Conservation (phyloP, 1,140 invertebrate genomes). For the Diuraphis noxia region DNA sequence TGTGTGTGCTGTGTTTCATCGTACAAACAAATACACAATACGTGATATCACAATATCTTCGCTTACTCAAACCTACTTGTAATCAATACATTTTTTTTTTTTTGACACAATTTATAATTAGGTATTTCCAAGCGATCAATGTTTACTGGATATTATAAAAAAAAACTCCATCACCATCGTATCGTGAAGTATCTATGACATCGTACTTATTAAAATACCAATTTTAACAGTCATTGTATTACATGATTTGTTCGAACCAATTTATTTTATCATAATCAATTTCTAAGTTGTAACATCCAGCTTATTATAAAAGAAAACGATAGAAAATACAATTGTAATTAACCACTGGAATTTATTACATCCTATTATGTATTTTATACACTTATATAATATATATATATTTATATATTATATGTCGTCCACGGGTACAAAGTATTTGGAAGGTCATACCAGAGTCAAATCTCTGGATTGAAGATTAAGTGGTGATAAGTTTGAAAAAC, state of each 20-base stretch:
- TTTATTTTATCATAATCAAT: not conserved
- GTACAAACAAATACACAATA: no score
- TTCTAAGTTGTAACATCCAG: not conserved
- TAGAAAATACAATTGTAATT: not conserved
- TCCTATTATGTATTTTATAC: not conserved
- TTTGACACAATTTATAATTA: not conserved
- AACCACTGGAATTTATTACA: not conserved
- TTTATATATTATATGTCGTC: not conserved
- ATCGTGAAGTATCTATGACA: no score
- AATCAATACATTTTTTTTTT: not conserved
- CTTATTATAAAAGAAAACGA: not conserved
- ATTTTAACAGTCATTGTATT: not conserved
- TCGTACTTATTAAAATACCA: not conserved
- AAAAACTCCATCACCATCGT: not conserved
- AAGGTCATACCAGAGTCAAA: not conserved
- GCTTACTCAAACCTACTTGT: no score
- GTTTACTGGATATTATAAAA: not conserved
- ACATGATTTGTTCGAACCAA: not conserved
- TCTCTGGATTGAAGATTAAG: not conserved
- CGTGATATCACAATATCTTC: no score
- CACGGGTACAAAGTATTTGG: not conserved
- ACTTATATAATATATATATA: no score
- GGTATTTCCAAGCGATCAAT: not conserved
- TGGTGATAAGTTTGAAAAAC: not conserved
- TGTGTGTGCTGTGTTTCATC: no score